Evolutionary conservation across 2,113 vertebrate species (phyloP).

Genomic region (Chloropsis cyanopogon): DNA sequence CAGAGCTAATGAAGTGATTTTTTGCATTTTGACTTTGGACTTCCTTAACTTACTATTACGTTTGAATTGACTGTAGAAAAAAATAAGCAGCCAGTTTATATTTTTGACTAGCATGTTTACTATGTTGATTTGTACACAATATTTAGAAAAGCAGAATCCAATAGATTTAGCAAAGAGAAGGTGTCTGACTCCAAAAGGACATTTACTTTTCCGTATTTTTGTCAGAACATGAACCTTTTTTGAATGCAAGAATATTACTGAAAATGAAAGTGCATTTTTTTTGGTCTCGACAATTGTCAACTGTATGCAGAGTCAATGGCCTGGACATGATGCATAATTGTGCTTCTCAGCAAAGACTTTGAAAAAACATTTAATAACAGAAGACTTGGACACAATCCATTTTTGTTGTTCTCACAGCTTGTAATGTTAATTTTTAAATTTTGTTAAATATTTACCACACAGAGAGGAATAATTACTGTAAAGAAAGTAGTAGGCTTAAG

Average conservation of each 20-base stretch:
- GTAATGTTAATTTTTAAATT: slow-evolving; percentile 21
- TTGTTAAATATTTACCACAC: slow-evolving; percentile 51
- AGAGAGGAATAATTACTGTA: slow-evolving; percentile 11
- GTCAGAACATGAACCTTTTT: background rate
- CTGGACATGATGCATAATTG: background rate
- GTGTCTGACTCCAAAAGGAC: background rate
- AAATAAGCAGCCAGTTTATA: background rate
- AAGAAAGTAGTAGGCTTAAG: slow-evolving; percentile 9
- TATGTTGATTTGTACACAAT: background rate
- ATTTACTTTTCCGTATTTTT: background rate
- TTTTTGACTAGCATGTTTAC: background rate
- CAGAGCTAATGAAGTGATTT: background rate
- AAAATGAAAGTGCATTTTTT: background rate
- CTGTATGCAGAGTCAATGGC: background rate
- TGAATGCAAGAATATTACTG: background rate
- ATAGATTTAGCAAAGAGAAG: background rate
- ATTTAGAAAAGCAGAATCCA: background rate
- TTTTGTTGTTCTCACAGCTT: slow-evolving; percentile 35
- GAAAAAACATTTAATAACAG: background rate
- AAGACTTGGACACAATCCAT: slow-evolving; percentile 7
- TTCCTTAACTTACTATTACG: background rate
- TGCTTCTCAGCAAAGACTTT: background rate
- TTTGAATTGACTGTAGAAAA: background rate
- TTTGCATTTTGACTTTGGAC: background rate
- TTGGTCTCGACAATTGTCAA: background rate